These are phyloP conservation scores for Pocillopora verrucosa DNA, from an alignment of 64 coral and sea anemone genomes.

Conservation along the genomic window DNA sequence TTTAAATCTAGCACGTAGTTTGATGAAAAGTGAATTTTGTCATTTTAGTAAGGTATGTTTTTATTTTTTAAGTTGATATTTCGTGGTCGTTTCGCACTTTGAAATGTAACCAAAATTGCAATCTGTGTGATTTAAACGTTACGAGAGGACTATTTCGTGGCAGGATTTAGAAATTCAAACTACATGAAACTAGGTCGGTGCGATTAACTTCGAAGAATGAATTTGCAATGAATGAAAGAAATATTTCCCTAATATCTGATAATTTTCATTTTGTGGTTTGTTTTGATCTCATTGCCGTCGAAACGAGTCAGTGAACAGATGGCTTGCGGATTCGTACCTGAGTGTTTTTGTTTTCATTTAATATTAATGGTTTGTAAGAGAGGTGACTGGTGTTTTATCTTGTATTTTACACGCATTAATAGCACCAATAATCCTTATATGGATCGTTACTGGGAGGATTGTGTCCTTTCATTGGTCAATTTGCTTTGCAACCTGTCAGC, in stretches of 20 bases:
- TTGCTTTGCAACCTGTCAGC: background rate
- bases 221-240: background rate
- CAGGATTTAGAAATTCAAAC: background rate
- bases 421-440: background rate
- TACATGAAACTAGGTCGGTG: background rate
- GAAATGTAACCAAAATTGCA: background rate
- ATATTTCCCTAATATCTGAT: background rate
- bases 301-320: background rate
- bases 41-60: background rate
- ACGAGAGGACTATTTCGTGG: background rate
- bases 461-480: conserved; percentile 6
- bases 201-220: background rate
- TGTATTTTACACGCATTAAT: background rate
- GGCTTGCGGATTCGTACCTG: conserved; percentile 11
- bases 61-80: background rate
- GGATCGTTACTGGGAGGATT: background rate
- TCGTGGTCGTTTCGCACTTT: background rate
- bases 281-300: background rate
- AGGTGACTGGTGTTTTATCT: conserved; percentile 5
- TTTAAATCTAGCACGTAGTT: background rate
- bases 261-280: background rate
- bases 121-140: background rate
- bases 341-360: conserved; percentile 29
- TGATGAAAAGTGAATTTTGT: background rate
- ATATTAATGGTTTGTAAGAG: conserved; percentile 23